These are phyloP conservation scores for Diachrysia chrysitis DNA, from an alignment of 2,888 invertebrate genomes.

Conservation along the genomic window DNA sequence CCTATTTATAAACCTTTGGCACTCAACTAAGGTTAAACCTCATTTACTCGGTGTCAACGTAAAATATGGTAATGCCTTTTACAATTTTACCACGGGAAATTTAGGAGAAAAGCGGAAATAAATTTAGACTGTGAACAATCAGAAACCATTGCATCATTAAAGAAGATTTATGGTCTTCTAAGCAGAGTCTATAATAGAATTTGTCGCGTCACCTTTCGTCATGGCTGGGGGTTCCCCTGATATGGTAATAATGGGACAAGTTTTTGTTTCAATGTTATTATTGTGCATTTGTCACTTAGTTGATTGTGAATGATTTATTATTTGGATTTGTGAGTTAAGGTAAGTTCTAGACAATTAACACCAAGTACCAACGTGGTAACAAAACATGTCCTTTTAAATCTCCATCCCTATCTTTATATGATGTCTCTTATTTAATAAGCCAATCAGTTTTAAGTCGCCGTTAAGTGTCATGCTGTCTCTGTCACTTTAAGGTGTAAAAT, in stretches of 20 bases:
- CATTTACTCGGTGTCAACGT: constrained; percentile 64
- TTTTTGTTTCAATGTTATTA: neutral
- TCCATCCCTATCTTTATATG: no score
- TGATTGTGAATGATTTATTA: neutral
- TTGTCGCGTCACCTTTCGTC: constrained; percentile 24
- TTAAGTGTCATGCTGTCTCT: no score
- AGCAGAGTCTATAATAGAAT: constrained; percentile 33
- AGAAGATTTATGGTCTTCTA: constrained; percentile 61
- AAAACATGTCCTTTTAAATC: no score
- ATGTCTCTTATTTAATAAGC: no score
- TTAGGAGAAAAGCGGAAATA: constrained; percentile 64
- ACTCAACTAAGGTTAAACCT: constrained; percentile 59
- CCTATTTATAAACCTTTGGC: constrained; percentile 21
- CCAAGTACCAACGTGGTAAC: no score
- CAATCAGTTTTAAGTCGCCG: no score
- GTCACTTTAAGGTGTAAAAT: no score
- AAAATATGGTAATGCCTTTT: constrained; percentile 72
- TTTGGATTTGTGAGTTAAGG: neutral
- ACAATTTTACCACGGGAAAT: constrained; percentile 47
- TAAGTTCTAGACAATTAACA: no score
- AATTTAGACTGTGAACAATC: constrained; percentile 66
- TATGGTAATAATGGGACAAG: neutral
- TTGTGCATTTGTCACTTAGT: neutral
- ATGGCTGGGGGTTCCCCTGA: constrained; percentile 3
- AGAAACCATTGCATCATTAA: constrained; percentile 67